Evolutionary conservation across 2,797 vertebrate genomes (phyloP), one percentile per base, ranked within the genome.

Genomic region (Micropoecilia bifurca): DNA sequence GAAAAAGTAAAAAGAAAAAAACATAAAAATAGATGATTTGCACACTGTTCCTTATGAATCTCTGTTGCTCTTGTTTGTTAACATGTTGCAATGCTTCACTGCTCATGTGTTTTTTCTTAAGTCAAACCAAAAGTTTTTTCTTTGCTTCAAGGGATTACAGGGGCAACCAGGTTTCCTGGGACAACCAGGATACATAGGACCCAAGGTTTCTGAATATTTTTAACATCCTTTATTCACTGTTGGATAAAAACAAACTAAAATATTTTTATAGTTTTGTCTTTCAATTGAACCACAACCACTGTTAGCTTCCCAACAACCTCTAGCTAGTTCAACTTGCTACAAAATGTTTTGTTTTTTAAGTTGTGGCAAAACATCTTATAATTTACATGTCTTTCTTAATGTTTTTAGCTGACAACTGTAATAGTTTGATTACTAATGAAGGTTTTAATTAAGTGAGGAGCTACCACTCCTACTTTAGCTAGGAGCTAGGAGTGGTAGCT

Each of bases 161-260:
- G 97, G 98, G 1, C 43, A 85, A 74, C 69, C 90, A 83, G 98
- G 98, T 69, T 89, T 84, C 50, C 74, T 89, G 2, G 97, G 97
- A 33, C 87, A 92, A 76, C 87, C 91, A 85, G 97, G 97, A 86
- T 93, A 93, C 0, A 63, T 71, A 69, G 98, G 98, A 91, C 75
- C 85, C 53, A 98, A 98, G 97, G 98, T 99, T 41, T 39, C 16
- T 66, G 30, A 63, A 18, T 18, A 8, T 39, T 63, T 22, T 36
- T 20, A 66, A 66, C 61, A 66, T 39, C 2, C 33, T 20, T 39
- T 39, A 1, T 57, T 63, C 33, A 66, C 61, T 39, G 33, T 1
- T 39, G 16, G 36, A 66, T 63, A 18, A 18, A 33, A 63, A 16
- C 47, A 45, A 45, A 45, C 6, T 0, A 30, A 18, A 61, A 3